Base-by-base conservation (phyloP, 1,140 invertebrate species). In the Epicauta chinensis region DNA sequence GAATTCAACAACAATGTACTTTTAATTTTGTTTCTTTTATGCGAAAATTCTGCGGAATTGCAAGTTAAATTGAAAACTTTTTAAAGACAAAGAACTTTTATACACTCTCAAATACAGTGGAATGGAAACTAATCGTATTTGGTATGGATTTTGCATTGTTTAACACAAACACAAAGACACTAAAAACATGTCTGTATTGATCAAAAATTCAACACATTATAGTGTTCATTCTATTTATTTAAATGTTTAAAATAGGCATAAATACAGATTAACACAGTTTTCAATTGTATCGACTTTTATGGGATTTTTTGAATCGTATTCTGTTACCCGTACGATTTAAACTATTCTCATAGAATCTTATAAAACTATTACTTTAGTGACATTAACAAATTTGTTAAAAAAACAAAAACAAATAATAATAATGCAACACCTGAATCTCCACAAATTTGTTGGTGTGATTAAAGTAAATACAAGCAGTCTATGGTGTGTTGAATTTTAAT, bases 281-380 rank as follows among this genome's bases (percentile, higher is more conserved):
- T n/a, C n/a, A n/a, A 23, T 23, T 23, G 1, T 0, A 23, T 23
- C 4, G n/a, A n/a, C n/a, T 2, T 23, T 23, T 23, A 23, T 23
- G 23, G 7, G 10, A 13, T 10, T 34, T 13, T 38, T 47, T 38
- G 17, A 38, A 37, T 47, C 45, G 16, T 23, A 47, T 36, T n/a
- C n/a, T 47, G 45, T 47, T 47, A 47, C 45, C 45, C 45, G n/a
- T 37, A 23, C 6, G 45, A 36, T 37, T 47, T 29, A 30, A 47
- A 37, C 13, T n/a, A 23, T 23, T 3, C 14, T 14, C 16, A n/a
- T 37, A 47, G 37, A 47, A 37, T 47, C 38, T 14, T 47, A 41
- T 16, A 36, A 12, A 38, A 36, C n/a, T n/a, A n/a, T 13, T 30
- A 10, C 16, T 38, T 17, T 47, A 30, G 23, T 14, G 13, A 29